A percentile compares a stretch with the other conserved stretches of the same genome.
These are phyloP conservation scores for Drosophila anomelani DNA, from an alignment of 2,888 invertebrate species.

Conservation along the genomic window DNA sequence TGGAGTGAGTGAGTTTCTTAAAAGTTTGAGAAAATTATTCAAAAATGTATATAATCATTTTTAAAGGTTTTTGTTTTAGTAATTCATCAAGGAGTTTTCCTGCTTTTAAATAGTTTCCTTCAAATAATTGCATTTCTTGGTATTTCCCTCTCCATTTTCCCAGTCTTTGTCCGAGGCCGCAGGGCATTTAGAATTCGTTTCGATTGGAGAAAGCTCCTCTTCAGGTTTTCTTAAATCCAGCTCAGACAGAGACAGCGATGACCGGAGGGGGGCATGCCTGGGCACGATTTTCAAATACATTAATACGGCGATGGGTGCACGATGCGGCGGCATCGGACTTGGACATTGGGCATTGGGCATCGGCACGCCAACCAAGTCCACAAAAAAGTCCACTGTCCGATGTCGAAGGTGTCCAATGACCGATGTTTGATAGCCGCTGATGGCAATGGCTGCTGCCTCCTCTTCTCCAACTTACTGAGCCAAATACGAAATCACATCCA, in stretches of 20 bases:
- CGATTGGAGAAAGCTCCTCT: conserved; percentile 48
- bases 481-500: conserved; percentile 75
- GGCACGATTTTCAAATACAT: conserved; percentile 82
- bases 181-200: conserved; percentile 26
- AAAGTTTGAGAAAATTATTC: background rate
- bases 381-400: conserved; percentile 10
- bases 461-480: conserved; percentile 42
- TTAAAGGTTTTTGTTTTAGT: background rate
- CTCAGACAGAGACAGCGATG: conserved; percentile 24
- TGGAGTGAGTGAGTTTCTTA: background rate
- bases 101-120: background rate
- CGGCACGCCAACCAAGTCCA: conserved; percentile 29
- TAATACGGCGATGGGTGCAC: conserved; percentile 78
- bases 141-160: background rate
- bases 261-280: conserved; percentile 26
- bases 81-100: background rate
- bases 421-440: conserved; percentile 28
- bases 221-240: conserved; percentile 62
- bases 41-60: background rate
- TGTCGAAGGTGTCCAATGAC: conserved; percentile 26
- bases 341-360: conserved; percentile 13
- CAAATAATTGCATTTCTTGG: background rate
- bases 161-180: too few relatives aligned
- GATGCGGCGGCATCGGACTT: conserved; percentile 37
- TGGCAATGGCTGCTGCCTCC: conserved; percentile 59